Conservation (phyloP, 2,888 invertebrate genomes). For the Capitulum mitella region DNA sequence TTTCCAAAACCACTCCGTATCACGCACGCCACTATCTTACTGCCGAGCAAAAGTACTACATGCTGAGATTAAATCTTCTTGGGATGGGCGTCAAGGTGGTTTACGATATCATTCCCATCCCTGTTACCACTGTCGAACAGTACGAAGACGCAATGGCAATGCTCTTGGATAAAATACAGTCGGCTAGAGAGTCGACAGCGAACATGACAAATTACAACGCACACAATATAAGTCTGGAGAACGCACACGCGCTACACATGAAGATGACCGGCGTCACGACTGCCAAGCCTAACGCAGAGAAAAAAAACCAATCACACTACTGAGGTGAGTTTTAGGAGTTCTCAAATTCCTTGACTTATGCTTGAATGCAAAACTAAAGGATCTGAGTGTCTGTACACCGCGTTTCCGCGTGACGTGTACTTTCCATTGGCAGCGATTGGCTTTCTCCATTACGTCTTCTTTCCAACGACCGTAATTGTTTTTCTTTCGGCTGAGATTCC, state of each 20-base stretch:
- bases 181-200: background rate
- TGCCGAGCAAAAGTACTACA: background rate
- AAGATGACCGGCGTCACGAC: background rate
- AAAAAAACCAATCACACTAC: background rate
- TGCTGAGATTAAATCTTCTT: background rate
- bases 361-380: too few relatives aligned
- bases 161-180: background rate
- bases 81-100: background rate
- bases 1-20: background rate
- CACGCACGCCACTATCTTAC: background rate
- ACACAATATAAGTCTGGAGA: background rate
- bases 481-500: too few relatives aligned
- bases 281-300: background rate
- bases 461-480: too few relatives aligned
- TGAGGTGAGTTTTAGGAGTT: too few relatives aligned
- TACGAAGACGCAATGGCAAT: background rate
- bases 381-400: too few relatives aligned
- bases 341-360: too few relatives aligned
- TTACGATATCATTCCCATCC: background rate
- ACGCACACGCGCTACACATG: background rate
- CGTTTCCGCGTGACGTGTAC: too few relatives aligned
- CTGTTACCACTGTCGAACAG: background rate
- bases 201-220: background rate
- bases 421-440: too few relatives aligned
- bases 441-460: too few relatives aligned